Evolutionary conservation across 2,113 vertebrate species (phyloP), one percentile per base, ranked within the genome.

Genomic region (Lontra canadensis): DNA sequence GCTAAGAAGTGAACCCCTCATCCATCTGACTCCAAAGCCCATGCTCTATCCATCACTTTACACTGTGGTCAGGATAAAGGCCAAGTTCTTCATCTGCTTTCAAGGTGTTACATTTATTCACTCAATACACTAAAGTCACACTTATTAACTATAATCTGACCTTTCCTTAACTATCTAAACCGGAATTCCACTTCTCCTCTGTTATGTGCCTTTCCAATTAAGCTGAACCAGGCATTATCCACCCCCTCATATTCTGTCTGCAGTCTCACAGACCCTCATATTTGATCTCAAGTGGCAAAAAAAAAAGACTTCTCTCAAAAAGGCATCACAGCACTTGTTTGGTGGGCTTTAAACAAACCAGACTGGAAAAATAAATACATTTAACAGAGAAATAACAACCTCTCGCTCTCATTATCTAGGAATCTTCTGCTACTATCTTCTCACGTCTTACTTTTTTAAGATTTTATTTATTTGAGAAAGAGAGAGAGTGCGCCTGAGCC

Each of bases 321-420:
- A 82, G 11, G 44, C 79, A 92, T 90, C 31, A 85, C 29, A 98
- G 59, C 44, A 91, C 9, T 87, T 87, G 39, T 90, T 14, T 95
- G 67, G 69, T 59, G 26, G n/a, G 34, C 39, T 90, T 96, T 63
- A 89, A 89, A 76, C 63, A 95, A 95, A 88, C 42, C 82, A 73
- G 39, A 92, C 63, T 73, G 25, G 42, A 47, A 95, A 95, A 97
- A 87, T 55, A 15, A 79, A 76, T 34, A 92, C 20, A 90, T 57
- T 39, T 81, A 61, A 73, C 67, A 91, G 67, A 93, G n/a, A 78
- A 55, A 95, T 13, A 90, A 76, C 39, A 95, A 49, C 13, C 36
- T 42, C 94, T 79, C 92, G 52, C 9, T 59, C 26, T 86, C 42
- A 63, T 73, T 81, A 87, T 6, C 71, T 91, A 79, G 71, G 52